These are phyloP conservation scores for Hermetia illucens DNA, from an alignment of 1,140 invertebrate species.

Conservation along the genomic window DNA sequence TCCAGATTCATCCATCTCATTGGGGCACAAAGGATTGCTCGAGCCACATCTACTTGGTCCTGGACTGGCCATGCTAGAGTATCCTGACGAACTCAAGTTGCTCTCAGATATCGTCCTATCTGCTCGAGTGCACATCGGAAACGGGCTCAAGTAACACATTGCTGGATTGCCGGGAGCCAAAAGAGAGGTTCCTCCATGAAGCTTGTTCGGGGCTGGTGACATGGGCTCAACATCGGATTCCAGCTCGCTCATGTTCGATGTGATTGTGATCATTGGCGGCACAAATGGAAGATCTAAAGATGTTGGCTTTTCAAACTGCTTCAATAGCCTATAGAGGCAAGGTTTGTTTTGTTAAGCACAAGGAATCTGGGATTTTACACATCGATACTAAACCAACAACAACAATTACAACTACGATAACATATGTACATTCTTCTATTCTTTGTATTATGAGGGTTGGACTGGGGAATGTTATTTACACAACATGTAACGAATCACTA, in stretches of 20 bases:
- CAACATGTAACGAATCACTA: too few species aligned
- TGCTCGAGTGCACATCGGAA: conserved; percentile 49
- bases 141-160: conserved; percentile 61
- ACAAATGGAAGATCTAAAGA: conserved; percentile 48
- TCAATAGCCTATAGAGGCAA: conserved; percentile 28
- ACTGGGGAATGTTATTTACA: too few species aligned
- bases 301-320: conserved; percentile 40
- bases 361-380: too few species aligned
- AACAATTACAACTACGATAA: too few species aligned
- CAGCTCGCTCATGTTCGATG: conserved; percentile 52
- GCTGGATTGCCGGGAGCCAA: conserved; percentile 26
- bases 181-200: conserved; percentile 15
- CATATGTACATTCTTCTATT: too few species aligned
- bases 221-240: conserved; percentile 54
- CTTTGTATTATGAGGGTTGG: too few species aligned
- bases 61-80: conserved; percentile 65
- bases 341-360: too few species aligned
- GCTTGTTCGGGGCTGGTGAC: conserved; percentile 35
- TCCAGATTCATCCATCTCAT: conserved; percentile 50
- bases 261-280: conserved; percentile 58
- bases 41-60: conserved; percentile 61
- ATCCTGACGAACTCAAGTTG: conserved; percentile 67
- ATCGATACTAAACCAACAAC: too few species aligned
- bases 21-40: conserved; percentile 56
- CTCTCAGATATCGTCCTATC: conserved; percentile 62